These are phyloP conservation scores for Spheniscus mendiculus DNA, from an alignment of 2,113 vertebrate genomes.

Conservation along the genomic window DNA sequence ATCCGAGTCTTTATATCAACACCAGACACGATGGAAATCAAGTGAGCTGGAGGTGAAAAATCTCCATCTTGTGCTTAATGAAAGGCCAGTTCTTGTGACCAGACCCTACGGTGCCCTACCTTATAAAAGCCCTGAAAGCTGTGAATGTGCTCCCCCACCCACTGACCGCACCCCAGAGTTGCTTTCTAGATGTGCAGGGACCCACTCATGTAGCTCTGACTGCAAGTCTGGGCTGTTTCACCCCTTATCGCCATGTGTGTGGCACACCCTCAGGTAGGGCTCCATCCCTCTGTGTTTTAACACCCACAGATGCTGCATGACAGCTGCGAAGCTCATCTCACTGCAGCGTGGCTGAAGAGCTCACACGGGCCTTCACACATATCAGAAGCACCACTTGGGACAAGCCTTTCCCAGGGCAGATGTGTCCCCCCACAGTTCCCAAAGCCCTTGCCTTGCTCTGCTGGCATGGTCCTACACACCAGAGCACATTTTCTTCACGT, in stretches of 20 bases:
- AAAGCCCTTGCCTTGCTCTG: background rate
- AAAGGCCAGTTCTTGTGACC: background rate
- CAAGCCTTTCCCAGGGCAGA: background rate
- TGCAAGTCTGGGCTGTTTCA: background rate
- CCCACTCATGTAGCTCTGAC: accelerated
- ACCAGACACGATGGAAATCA: background rate
- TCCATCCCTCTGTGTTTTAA: background rate
- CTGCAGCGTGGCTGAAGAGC: background rate
- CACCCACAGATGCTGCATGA: too few relatives aligned
- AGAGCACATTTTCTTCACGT: accelerated
- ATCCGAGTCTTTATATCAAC: background rate
- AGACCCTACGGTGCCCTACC: too few relatives aligned
- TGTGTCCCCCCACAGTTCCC: accelerated
- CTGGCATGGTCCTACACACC: background rate
- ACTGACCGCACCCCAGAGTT: background rate
- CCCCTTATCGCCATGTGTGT: accelerated
- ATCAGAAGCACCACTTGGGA: too few relatives aligned
- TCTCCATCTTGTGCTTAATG: background rate
- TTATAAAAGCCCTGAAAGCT: background rate
- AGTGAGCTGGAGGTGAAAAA: background rate
- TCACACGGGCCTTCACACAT: accelerated
- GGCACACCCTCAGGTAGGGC: background rate
- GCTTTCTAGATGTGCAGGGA: background rate
- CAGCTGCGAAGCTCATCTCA: background rate
- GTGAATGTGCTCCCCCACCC: accelerated